Conservation (phyloP, 2,113 vertebrate species). For the Hoplias malabaricus region DNA sequence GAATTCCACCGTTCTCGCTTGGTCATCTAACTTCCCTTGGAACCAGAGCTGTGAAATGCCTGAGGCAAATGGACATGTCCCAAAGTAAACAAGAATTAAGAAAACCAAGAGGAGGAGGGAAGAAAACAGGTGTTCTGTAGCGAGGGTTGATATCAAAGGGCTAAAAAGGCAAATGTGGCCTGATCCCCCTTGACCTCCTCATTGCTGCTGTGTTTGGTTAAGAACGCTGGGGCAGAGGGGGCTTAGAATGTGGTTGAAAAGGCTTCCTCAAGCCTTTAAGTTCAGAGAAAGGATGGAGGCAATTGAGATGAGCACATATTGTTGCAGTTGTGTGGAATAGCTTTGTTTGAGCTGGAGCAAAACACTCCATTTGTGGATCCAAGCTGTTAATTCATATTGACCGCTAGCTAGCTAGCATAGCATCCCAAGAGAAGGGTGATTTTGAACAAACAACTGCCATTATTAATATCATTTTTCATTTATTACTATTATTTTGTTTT, state of each 20-base stretch:
- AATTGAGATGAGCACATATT: conserved; percentile 23
- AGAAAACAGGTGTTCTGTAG: conserved; percentile 59
- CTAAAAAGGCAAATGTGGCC: conserved; percentile 56
- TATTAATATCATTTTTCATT: too few relatives aligned
- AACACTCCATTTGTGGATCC: conserved; percentile 32
- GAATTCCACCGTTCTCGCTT: conserved; percentile 35
- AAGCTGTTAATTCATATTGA: conserved; percentile 18
- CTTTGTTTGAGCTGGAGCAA: conserved; percentile 40
- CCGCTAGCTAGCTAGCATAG: background rate
- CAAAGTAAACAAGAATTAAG: conserved; percentile 50
- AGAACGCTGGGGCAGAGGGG: conserved; percentile 57
- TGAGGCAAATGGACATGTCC: conserved; percentile 44
- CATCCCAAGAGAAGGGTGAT: background rate
- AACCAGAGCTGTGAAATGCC: conserved; percentile 27
- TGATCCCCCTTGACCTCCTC: conserved; percentile 64
- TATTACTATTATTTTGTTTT: too few relatives aligned
- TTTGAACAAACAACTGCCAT: background rate
- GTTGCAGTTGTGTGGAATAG: background rate
- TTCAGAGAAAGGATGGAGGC: conserved; percentile 21
- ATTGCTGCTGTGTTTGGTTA: conserved; percentile 67
- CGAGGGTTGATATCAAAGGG: conserved; percentile 55
- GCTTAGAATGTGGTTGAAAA: conserved; percentile 57
- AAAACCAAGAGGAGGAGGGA: conserved; percentile 44
- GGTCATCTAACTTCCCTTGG: conserved; percentile 14
- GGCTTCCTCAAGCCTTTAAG: conserved; percentile 37